Conservation (phyloP, 2,888 invertebrate species). For the Andricus quercusramuli region DNA sequence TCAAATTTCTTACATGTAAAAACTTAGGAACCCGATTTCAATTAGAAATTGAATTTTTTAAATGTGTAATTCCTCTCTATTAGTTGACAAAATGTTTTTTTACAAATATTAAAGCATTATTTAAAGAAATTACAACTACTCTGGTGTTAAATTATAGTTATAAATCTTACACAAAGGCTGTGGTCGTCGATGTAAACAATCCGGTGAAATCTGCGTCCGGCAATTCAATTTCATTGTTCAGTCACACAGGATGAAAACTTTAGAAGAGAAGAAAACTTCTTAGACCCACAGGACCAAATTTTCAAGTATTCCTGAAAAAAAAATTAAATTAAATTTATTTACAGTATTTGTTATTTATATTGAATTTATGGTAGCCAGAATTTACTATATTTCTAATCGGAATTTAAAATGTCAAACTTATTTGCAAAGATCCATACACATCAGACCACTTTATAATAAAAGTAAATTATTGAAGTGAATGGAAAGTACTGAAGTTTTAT, state of each 20-base stretch:
- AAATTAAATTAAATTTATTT: background rate
- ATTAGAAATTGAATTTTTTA: no score
- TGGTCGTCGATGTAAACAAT: slow-evolving; percentile 31
- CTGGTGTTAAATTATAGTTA: background rate
- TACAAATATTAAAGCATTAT: background rate
- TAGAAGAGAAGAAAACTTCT: slow-evolving; percentile 11
- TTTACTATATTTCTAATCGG: background rate
- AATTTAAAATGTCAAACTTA: background rate
- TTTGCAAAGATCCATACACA: background rate
- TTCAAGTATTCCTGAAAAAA: slow-evolving; percentile 29
- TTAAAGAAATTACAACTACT: background rate
- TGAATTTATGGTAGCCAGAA: no score
- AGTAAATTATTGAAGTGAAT: background rate
- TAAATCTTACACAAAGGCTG: slow-evolving; percentile 25
- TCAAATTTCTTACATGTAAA: no score
- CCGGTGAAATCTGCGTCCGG: slow-evolving; percentile 39
- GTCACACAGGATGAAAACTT: slow-evolving; percentile 6
- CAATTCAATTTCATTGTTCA: slow-evolving; percentile 38
- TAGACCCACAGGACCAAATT: background rate
- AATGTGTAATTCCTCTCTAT: no score
- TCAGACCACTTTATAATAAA: background rate
- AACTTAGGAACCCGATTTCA: no score
- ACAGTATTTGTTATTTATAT: background rate
- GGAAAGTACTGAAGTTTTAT: slow-evolving; percentile 13
- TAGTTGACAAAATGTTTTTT: no score